Evolutionary conservation across 2,113 vertebrate genomes (phyloP), one percentile per base, ranked within the genome.

Genomic region (Penelope pileata): DNA sequence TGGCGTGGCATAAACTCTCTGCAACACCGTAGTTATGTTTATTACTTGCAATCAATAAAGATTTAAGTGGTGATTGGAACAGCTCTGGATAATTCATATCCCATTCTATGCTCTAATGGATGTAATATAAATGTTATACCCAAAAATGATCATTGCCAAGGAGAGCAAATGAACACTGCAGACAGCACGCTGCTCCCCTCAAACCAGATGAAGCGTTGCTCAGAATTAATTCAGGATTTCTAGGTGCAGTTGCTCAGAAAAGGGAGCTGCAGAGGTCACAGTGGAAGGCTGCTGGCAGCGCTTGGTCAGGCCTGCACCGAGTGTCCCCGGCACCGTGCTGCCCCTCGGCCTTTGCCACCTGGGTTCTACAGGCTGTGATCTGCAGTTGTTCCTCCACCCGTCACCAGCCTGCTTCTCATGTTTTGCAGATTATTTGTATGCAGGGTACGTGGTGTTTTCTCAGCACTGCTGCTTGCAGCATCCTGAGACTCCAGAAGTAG

Each of bases 31-130:
- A 84, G 68, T 77, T 88, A 86, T 34, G 83, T 93, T 97, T 95
- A 92, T 94, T 84, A 93, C 81, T 89, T 83, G 70, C 82, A 94
- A 90, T 90, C 84, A 86, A 62, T 90, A 91, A 96, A 97, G 83
- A 94, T 89, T 83, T 91, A 93, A 95, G 90, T 81, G 90, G 83
- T 75, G 84, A 93, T 59, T 77, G 83, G 73, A 95, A 90, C 90
- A 93, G 70, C 86, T 93, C 75, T 83, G 86, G 86, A 67, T 91
- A 95, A 95, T 89, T 96, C 85, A 82, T 93, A 91, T 69, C 59
- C 62, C 83, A 79, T 94, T 93, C 85, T n/a, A 43, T 68, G 76
- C 72, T 91, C 85, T 97, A 94, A 94, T 80, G 85, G 85, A 86
- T 90, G 74, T 54, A 84, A 93, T 68, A 91, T 86, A 94, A 93